Evolutionary conservation across 2,113 vertebrate genomes (phyloP).

Genomic region (Apistogramma diplotaenia): DNA sequence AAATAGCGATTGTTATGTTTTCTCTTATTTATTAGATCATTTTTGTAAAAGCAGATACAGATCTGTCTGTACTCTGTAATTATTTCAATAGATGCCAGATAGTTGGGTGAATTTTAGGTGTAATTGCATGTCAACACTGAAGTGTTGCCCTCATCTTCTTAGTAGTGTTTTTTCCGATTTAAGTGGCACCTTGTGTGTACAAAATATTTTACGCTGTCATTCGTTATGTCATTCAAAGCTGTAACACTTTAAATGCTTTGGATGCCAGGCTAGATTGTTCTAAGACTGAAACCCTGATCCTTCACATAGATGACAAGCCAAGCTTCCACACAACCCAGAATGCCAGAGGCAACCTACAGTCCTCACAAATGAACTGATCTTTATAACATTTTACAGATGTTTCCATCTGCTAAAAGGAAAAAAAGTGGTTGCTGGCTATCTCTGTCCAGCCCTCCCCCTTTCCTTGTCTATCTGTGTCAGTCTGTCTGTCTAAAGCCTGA

Average conservation of each 20-base stretch:
- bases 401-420: conserved; percentile 21
- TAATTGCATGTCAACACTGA: neutral
- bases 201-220: neutral
- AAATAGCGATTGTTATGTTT: neutral
- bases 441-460: neutral
- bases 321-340: neutral
- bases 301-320: conserved; percentile 5
- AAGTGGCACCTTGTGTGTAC: neutral
- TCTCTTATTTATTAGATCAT: neutral
- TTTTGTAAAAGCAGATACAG: neutral
- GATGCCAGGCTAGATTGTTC: conserved; percentile 1
- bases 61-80: neutral
- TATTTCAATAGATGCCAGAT: neutral
- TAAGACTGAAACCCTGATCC: neutral
- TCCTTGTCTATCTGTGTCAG: neutral
- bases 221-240: neutral
- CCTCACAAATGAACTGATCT: conserved; percentile 11
- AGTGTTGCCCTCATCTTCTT: neutral
- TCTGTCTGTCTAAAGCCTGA: conserved; percentile 1
- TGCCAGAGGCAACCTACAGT: neutral
- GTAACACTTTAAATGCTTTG: neutral
- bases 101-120: neutral
- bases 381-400: conserved; percentile 38
- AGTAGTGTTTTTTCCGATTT: neutral
- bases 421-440: neutral